phyloP scores from a whole-genome alignment of 2,113 vertebrate genomes.

The Bucco capensis region DNA sequence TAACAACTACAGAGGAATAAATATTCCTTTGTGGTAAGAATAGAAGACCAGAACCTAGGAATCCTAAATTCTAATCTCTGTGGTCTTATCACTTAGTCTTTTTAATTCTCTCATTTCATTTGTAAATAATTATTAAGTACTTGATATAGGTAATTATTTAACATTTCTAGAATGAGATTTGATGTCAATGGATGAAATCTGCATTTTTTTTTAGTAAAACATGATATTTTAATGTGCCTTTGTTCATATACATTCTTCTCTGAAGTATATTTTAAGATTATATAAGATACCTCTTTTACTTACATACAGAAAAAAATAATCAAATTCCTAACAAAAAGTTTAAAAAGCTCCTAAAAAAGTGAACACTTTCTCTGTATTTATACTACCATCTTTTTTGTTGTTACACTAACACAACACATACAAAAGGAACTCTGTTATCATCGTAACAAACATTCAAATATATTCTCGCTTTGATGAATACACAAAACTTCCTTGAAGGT shows the following conservation, averaged over 20 bases:
- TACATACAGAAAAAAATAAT: not conserved
- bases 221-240: not conserved
- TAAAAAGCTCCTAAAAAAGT: not conserved
- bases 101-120: not conserved
- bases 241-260: not conserved
- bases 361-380: not conserved
- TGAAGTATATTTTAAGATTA: not conserved
- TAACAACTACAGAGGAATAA: not conserved
- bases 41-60: not conserved
- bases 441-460: not conserved
- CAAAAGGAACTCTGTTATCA: not conserved
- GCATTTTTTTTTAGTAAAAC: not conserved
- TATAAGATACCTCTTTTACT: not conserved
- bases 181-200: not conserved
- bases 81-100: not conserved
- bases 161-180: not conserved
- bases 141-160: not conserved
- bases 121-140: not conserved
- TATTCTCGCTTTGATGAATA: not conserved
- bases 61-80: not conserved
- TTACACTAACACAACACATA: not conserved
- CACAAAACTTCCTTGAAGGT: slow-evolving; percentile 21
- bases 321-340: not conserved
- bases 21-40: not conserved
- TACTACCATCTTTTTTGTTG: not conserved